These are phyloP conservation scores for Nerophis ophidion DNA, from an alignment of 2,113 vertebrate genomes.

Conservation along the genomic window DNA sequence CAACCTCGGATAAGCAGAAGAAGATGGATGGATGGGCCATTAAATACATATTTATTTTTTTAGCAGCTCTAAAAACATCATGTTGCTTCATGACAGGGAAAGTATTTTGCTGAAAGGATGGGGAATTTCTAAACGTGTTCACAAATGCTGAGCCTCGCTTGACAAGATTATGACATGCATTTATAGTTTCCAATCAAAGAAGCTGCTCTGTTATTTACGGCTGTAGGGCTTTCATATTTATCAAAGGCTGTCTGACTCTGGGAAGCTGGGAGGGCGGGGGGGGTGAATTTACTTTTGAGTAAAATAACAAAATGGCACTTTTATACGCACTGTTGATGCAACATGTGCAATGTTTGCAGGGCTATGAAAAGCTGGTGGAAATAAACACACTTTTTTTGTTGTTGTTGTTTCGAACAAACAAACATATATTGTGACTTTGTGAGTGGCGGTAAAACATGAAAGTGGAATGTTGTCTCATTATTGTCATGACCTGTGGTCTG, in stretches of 20 bases:
- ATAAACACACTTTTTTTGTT: too few relatives aligned
- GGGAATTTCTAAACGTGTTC: slow-evolving; percentile 19
- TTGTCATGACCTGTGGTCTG: too few relatives aligned
- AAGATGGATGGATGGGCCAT: too few relatives aligned
- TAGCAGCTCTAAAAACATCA: too few relatives aligned
- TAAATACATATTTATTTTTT: too few relatives aligned
- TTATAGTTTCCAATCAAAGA: neutral
- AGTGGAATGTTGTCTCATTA: too few relatives aligned
- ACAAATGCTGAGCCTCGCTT: slow-evolving; percentile 1
- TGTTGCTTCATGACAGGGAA: neutral
- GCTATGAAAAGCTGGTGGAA: too few relatives aligned
- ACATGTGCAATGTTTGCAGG: neutral
- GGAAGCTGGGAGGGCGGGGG: neutral
- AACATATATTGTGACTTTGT: too few relatives aligned
- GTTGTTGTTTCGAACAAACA: too few relatives aligned
- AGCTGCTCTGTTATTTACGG: slow-evolving; percentile 4
- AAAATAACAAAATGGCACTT: slow-evolving; percentile 4
- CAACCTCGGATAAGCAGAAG: too few relatives aligned
- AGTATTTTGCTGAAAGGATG: slow-evolving; percentile 16
- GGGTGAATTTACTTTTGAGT: neutral
- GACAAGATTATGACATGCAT: slow-evolving; percentile 3
- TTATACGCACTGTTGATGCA: slow-evolving; percentile 6
- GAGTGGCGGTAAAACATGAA: too few relatives aligned
- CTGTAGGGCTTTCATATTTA: slow-evolving; percentile 15
- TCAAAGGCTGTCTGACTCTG: slow-evolving; percentile 8